phyloP scores from a whole-genome alignment of 2,797 vertebrate genomes.

The Gallinago stenura region DNA sequence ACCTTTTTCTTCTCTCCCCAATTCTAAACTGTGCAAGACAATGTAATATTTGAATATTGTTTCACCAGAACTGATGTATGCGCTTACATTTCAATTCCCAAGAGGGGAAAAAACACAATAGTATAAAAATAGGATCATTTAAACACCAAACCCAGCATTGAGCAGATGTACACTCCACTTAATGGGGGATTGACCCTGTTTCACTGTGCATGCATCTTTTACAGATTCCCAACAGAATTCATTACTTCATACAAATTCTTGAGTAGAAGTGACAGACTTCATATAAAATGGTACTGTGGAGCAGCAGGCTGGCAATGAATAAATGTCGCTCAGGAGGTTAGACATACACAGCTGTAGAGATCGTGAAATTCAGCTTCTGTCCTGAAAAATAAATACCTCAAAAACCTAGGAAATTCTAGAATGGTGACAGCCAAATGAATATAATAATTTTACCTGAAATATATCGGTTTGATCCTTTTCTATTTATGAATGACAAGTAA shows the following conservation, averaged over 20 bases:
- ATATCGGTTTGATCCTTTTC: slow-evolving; percentile 27
- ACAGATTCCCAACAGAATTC: slow-evolving; percentile 26
- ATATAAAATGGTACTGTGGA: slow-evolving; percentile 35
- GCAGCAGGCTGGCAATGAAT: slow-evolving; percentile 63
- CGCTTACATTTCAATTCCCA: neutral
- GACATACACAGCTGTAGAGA: slow-evolving; percentile 59
- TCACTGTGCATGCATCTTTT: neutral
- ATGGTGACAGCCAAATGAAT: neutral
- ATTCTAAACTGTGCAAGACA: neutral
- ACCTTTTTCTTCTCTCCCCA: neutral
- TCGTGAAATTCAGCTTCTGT: slow-evolving; percentile 54
- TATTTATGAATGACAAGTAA: slow-evolving; percentile 67
- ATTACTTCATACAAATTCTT: slow-evolving; percentile 25
- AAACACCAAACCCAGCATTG: neutral
- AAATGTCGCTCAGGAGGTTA: slow-evolving; percentile 66
- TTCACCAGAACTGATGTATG: neutral
- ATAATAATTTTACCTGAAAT: slow-evolving; percentile 51
- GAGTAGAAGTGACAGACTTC: slow-evolving; percentile 38
- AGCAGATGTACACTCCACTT: neutral
- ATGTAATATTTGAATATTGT: neutral
- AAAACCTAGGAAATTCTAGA: neutral
- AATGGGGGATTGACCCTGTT: neutral
- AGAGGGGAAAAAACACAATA: no score
- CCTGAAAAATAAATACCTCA: slow-evolving; percentile 45
- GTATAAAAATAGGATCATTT: neutral